Base-by-base conservation (phyloP, 2,797 vertebrate genomes). In the Stomatorhinus walkeri region DNA sequence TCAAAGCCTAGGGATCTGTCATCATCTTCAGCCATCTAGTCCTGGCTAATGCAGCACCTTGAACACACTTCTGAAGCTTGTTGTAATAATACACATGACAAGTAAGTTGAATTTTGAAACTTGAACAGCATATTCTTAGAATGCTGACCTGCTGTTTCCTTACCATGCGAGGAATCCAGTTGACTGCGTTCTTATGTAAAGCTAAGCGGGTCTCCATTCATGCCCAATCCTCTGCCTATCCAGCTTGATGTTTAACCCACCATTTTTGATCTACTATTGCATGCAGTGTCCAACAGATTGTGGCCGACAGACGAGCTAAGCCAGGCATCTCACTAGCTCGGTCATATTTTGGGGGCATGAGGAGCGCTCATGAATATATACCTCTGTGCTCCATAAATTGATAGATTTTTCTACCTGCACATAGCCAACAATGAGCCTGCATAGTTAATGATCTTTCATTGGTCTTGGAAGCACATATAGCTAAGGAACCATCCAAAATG, bases 51-150 rank as follows among this genome's bases (percentile, higher is more conserved):
- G 87, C 90, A 81, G 7, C 36, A 79, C 72, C 16, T 79, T 43
- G n/a, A 87, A 3, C 43, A n/a, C 87, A 89, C 91, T 89, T 92
- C 89, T 89, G 90, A 59, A 91, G 89, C 90, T 91, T 61, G n/a
- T 61, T 61, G 56, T 24, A 24, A 61, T 61, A 8, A 61, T 9
- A 61, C n/a, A 24, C 9, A 61, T 61, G 56, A 8, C n/a, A 61
- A 3, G 22, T 22, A 61, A 61, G 22, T 61, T 22, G 56, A 61
- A 61, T 9, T 61, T 24, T 61, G 56, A 61, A 22, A 61, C 7
- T 24, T 48, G n/a, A 68, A 32, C 76, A 24, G 43, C 79, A 84
- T 43, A 14, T 88, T 24, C 43, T 19, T 10, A 24, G 32, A 68
- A 22, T 46, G 10, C 22, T 49, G 87, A 12, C 28, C 84, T 88